Percentiles rank a stretch among this genome's conserved stretches.
Evolutionary conservation across 2,113 vertebrate genomes (phyloP).

Genomic region (Sapayoa aenigma): DNA sequence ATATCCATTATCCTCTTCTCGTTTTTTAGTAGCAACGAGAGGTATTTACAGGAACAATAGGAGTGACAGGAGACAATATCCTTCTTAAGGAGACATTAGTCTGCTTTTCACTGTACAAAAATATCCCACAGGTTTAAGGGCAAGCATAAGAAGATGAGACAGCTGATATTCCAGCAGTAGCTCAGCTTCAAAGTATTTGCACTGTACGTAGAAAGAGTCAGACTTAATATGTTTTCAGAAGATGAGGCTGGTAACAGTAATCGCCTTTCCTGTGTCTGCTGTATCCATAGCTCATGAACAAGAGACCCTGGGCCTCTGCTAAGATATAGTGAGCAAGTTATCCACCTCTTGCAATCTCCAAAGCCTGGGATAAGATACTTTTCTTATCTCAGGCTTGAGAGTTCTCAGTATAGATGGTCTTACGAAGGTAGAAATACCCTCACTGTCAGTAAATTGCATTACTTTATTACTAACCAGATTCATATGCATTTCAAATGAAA

Average conservation of each 20-base stretch:
- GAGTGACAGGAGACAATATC: not conserved
- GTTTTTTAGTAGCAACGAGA: not conserved
- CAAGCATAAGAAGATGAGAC: not conserved
- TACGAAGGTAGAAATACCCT: not conserved
- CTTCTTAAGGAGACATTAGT: not conserved
- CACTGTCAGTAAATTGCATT: not conserved
- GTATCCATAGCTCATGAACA: not conserved
- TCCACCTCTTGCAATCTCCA: not conserved
- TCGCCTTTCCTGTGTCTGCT: not conserved
- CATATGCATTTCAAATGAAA: not conserved
- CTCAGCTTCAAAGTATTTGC: not conserved
- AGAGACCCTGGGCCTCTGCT: not conserved
- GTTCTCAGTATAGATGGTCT: not conserved
- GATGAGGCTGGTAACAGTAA: not conserved
- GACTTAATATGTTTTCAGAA: not conserved
- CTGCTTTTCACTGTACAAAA: not conserved
- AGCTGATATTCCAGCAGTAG: not conserved
- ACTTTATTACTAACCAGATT: not conserved
- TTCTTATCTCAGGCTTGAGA: not conserved
- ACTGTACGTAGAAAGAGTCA: not conserved
- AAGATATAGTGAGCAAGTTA: not conserved
- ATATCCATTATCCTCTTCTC: not conserved
- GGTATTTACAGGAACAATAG: not conserved
- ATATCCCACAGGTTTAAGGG: not conserved
- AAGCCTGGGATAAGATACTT: not conserved